Evolutionary conservation across 1,140 invertebrate genomes (phyloP), one percentile per base, ranked within the genome.

Genomic region (Drosophila triauraria): DNA sequence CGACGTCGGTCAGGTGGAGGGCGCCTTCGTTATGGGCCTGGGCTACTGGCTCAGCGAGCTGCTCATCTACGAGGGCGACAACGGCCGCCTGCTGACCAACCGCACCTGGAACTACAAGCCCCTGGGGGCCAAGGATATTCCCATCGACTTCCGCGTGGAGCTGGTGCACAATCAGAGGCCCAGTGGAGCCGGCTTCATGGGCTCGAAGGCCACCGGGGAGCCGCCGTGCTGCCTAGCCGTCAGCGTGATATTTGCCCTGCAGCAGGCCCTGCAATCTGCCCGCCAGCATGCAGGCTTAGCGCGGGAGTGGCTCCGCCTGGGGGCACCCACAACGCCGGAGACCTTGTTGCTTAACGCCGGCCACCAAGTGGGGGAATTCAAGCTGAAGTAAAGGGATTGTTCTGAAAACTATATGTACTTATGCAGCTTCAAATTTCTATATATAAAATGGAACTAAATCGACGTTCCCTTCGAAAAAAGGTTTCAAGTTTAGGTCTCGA

Each of bases 1-100:
- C 27, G 98, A 98, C 91, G 93, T 98, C n/a, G 97, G 97, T 27
- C 98, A 99, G 93, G 93, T 95, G 71, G 97, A 98, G 94, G 98
- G 97, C 7, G 96, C 96, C 1, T 97, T 97, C 91, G 93, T 98
- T 0, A 98, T 98, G 97, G 97, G 97, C 9, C 86, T 97, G 10
- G 97, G 97, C 13, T 96, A 96, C 79, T 97, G 95, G 95, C 95
- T 96, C 1, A 94, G 94, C 7, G 97, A 98, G 91, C 94, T 96
- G 67, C 86, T 97, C 32, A 93, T 96, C 13, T 96, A 95, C 80
- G 95, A 93, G n/a, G 76, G 91, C 6, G 67, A 82, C 47, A 91
- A 86, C 3, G 92, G 92, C 0, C 92, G 94, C 65, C 92, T 96
- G 7, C 93, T 97, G 0, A 97, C 96, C n/a, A 95, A 96, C 85